A percentile compares a stretch with the other conserved stretches of the same genome.
Conservation (phyloP, 2,113 vertebrate species). For the Forbesichthys agassizii region DNA sequence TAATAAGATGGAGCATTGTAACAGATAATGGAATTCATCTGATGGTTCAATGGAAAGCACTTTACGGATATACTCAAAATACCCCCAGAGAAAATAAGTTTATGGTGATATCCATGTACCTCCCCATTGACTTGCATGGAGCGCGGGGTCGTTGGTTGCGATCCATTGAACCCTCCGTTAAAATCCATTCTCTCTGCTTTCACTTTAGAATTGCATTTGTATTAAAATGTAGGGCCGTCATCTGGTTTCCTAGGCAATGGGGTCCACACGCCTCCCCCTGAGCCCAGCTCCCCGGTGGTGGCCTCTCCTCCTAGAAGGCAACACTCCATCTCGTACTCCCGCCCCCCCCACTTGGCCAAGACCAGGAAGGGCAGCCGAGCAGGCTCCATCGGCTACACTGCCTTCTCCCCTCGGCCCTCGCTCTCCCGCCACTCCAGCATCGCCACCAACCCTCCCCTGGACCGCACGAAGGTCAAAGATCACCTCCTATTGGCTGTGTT, state of each 20-base stretch:
- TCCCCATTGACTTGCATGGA: no score
- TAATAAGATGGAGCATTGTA: no score
- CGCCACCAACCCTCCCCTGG: slow-evolving; percentile 77
- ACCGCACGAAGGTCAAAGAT: slow-evolving; percentile 85
- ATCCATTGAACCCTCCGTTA: no score
- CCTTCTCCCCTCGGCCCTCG: slow-evolving; percentile 84
- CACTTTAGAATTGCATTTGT: no score
- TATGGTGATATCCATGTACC: no score
- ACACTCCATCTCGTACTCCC: slow-evolving; percentile 75
- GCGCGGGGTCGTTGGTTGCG: no score
- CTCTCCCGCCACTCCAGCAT: slow-evolving; percentile 85
- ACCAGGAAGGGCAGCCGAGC: slow-evolving; percentile 77
- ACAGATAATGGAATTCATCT: no score
- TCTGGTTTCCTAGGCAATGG: slow-evolving; percentile 62
- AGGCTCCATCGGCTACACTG: slow-evolving; percentile 77
- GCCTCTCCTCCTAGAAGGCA: slow-evolving; percentile 76
- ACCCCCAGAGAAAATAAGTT: no score
- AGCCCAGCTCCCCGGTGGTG: slow-evolving; percentile 61
- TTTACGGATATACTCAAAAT: no score
- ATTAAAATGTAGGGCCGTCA: not conserved
- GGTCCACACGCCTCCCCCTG: slow-evolving; percentile 42
- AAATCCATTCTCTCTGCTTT: no score
- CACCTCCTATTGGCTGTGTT: slow-evolving; percentile 88
- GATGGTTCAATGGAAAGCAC: no score
- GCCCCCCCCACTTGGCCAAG: slow-evolving; percentile 58